Evolutionary conservation across 2,888 invertebrate species (phyloP).

Genomic region (Oasisia sp.): DNA sequence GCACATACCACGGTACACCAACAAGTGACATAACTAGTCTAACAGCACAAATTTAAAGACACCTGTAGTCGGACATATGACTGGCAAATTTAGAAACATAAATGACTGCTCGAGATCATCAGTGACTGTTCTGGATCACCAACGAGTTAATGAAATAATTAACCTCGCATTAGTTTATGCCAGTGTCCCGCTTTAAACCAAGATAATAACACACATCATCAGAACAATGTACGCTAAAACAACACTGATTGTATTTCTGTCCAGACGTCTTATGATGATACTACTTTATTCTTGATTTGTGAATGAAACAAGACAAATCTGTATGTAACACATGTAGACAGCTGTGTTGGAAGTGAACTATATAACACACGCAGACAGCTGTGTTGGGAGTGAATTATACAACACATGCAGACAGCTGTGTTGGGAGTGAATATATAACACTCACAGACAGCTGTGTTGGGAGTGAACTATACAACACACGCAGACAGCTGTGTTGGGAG

Average conservation of each 20-base stretch:
- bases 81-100: not conserved
- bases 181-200: not conserved
- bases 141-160: not conserved
- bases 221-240: not conserved
- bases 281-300: not conserved
- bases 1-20: slow-evolving; percentile 13
- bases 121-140: not conserved
- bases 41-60: not conserved
- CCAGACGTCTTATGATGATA: not conserved
- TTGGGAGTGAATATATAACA: too few species aligned
- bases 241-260: not conserved
- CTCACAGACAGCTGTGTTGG: too few species aligned
- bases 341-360: too few species aligned
- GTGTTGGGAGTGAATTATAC: too few species aligned
- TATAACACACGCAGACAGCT: too few species aligned
- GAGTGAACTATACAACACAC: too few species aligned
- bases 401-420: too few species aligned
- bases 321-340: not conserved
- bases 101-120: not conserved
- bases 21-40: not conserved
- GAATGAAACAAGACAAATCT: not conserved
- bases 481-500: too few species aligned
- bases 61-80: too few species aligned
- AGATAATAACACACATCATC: not conserved
- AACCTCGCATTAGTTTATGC: not conserved